Conservation (phyloP, 2,113 vertebrate species). For the Phoxinus phoxinus region DNA sequence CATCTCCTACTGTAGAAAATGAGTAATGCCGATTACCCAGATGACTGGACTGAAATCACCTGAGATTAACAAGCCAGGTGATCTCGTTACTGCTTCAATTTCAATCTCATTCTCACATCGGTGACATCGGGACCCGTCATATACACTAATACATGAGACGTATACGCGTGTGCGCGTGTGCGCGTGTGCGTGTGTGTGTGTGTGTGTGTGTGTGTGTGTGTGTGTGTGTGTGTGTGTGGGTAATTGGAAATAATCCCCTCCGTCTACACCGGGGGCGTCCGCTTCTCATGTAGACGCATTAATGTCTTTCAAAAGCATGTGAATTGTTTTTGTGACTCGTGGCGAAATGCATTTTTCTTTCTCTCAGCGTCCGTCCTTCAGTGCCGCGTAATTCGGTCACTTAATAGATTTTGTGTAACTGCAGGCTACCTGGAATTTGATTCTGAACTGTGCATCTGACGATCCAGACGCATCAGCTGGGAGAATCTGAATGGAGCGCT, state of each 20-base stretch:
- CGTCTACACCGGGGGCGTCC: neutral
- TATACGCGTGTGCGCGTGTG: neutral
- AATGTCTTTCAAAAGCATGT: conserved; percentile 16
- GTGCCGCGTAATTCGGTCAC: neutral
- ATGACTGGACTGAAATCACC: neutral
- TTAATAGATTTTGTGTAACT: conserved; percentile 22
- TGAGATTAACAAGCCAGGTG: conserved; percentile 31
- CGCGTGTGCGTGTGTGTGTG: neutral
- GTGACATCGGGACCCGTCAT: no score
- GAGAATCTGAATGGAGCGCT: neutral
- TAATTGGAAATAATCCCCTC: neutral
- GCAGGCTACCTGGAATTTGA: neutral
- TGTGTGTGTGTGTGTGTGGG: neutral
- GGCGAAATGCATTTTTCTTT: neutral
- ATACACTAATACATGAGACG: neutral
- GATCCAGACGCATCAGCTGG: neutral
- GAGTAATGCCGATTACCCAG: neutral
- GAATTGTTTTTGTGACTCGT: conserved; percentile 1
- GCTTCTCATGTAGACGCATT: conserved; percentile 10
- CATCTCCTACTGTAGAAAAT: neutral
- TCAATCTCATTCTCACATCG: neutral
- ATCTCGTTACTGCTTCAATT: neutral
- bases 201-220: conserved; percentile 1
- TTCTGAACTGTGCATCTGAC: neutral
- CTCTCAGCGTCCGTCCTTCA: neutral